phyloP scores from a whole-genome alignment of 2,888 invertebrate species.

The Tetranychus piercei region DNA sequence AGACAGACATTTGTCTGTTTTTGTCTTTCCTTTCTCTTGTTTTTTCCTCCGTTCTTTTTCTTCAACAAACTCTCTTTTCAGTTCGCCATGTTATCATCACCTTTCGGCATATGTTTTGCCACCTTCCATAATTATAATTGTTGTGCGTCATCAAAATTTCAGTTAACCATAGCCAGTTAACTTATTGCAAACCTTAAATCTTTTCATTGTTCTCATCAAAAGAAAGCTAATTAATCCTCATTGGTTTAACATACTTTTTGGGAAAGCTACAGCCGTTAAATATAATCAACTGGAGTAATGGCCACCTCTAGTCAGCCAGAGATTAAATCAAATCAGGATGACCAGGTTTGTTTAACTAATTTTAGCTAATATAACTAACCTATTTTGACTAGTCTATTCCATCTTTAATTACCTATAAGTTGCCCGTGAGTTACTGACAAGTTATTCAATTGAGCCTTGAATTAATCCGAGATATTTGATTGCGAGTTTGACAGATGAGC shows the following conservation, averaged over 20 bases:
- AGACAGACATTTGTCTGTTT: neutral
- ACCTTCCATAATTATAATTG: neutral
- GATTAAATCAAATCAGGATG: neutral
- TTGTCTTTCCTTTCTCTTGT: neutral
- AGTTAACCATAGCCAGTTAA: neutral
- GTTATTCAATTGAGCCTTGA: too few species aligned
- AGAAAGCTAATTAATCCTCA: too few species aligned
- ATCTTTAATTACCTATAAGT: too few species aligned
- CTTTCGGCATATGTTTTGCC: neutral
- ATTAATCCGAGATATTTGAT: too few species aligned
- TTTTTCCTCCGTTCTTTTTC: neutral
- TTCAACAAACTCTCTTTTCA: neutral
- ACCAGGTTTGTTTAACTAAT: neutral
- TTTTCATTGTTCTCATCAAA: too few species aligned
- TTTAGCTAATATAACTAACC: neutral
- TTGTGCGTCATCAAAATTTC: neutral
- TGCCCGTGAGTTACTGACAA: too few species aligned
- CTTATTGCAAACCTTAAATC: neutral
- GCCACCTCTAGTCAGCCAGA: neutral
- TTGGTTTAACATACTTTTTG: too few species aligned
- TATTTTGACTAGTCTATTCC: too few species aligned
- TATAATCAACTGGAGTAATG: neutral
- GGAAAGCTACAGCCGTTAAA: too few species aligned
- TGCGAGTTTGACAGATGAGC: too few species aligned
- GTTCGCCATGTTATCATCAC: neutral